phyloP scores from a whole-genome alignment of 23 tunicate genomes.

The Ciona savignyi region DNA sequence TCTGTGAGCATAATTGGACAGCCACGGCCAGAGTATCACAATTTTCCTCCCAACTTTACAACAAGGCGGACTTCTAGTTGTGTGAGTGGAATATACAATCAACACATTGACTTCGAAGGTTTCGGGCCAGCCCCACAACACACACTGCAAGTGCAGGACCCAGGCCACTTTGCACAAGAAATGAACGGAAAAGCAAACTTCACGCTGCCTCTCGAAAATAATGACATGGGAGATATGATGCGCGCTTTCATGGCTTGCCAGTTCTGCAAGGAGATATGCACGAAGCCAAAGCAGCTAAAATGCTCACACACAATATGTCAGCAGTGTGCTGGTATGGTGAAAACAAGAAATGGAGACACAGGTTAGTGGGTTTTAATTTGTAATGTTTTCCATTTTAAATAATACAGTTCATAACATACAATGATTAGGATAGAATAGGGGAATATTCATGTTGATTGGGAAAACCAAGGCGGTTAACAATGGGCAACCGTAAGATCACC shows the following conservation, averaged over 20 bases:
- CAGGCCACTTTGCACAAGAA: neutral
- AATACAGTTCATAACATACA: too few species aligned
- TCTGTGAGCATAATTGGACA: neutral
- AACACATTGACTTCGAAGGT: neutral
- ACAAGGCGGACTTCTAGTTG: neutral
- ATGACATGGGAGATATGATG: slow-evolving; percentile 26
- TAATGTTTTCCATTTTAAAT: too few species aligned
- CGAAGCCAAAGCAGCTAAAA: slow-evolving; percentile 36
- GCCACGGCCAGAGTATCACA: neutral
- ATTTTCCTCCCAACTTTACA: neutral
- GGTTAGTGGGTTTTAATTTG: too few species aligned
- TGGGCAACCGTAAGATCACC: too few species aligned
- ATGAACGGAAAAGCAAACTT: slow-evolving; percentile 6
- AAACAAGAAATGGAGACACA: slow-evolving; percentile 27
- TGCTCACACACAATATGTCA: slow-evolving; percentile 48
- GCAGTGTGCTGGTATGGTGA: slow-evolving; percentile 21
- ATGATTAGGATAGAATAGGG: too few species aligned
- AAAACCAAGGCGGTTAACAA: too few species aligned
- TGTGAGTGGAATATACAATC: neutral
- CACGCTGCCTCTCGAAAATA: slow-evolving; percentile 25
- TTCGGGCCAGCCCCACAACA: neutral
- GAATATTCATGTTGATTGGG: too few species aligned
- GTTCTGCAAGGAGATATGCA: slow-evolving; percentile 24
- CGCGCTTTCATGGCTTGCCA: slow-evolving; percentile 49
- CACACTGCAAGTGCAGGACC: neutral